Evolutionary conservation across 2,797 vertebrate species (phyloP).

Genomic region (Aselliscus stoliczkanus): DNA sequence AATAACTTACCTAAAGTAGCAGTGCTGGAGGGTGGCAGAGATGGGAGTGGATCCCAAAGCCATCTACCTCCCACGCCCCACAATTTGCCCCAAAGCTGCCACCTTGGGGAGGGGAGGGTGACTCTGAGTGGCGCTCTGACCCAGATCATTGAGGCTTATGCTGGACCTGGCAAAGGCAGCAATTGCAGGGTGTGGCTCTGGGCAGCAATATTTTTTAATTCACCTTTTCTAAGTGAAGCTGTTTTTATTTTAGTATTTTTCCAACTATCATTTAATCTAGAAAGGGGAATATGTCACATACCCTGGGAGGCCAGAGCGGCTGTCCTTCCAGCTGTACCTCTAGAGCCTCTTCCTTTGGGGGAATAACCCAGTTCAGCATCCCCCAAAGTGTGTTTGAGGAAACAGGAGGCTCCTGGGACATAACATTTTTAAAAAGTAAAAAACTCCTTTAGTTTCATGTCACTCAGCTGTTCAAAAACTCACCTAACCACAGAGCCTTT

Average conservation of each 20-base stretch:
- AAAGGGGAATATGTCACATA: background rate
- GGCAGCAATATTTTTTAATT: background rate
- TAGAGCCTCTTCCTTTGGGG: background rate
- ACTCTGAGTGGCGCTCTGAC: background rate
- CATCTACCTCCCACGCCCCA: background rate
- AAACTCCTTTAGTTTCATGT: background rate
- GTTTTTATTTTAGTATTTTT: background rate
- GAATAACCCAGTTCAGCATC: background rate
- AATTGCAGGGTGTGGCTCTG: background rate
- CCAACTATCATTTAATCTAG: background rate
- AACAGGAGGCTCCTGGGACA: background rate
- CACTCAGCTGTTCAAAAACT: background rate
- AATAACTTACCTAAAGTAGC: background rate
- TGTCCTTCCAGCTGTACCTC: background rate
- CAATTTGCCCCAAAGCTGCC: background rate
- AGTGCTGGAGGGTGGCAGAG: background rate
- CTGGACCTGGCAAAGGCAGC: background rate
- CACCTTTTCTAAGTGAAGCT: background rate
- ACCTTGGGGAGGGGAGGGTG: fast-evolving
- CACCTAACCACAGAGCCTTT: background rate
- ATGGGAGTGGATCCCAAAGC: background rate
- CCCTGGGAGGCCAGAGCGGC: background rate
- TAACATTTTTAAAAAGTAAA: background rate
- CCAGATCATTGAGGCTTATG: background rate
- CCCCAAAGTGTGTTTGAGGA: background rate